Base-by-base conservation (phyloP, 2,113 vertebrate genomes). In the Sturnus vulgaris region DNA sequence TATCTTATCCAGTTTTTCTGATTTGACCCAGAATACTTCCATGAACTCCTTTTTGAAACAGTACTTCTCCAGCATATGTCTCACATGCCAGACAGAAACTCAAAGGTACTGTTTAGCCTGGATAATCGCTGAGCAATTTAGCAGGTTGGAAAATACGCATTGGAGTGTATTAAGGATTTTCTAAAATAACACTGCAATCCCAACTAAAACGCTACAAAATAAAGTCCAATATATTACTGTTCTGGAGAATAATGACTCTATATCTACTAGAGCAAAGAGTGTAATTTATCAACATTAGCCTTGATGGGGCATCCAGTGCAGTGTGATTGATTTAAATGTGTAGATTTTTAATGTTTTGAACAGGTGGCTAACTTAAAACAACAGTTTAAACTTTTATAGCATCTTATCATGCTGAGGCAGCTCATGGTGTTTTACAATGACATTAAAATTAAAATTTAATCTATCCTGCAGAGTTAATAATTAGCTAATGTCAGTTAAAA, bases 391-490 rank as follows among this genome's bases (percentile, higher is more conserved):
- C 83, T 94, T 97, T 95, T 94, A 93, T 95, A 91, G 78, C 83
- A 95, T 93, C 83, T 92, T 97, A 92, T 90, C 92, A 95, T 80
- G 75, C 89, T 96, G 92, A 95, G 91, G 92, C 82, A 97, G 93
- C 88, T 94, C 83, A 79, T 85, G 60, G 82, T 86, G 88, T 96
- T 97, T 96, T 95, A 96, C 72, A 97, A 90, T 94, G 86, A 96
- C 93, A 97, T 97, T 97, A 97, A 98, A 97, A 97, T 97, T 97
- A 97, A 97, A 97, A 95, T 97, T 95, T 96, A 97, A 95, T 97
- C 95, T 97, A 95, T 97, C 93, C 94, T 95, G 68, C 88, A 86
- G 93, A 91, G 93, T 86, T 96, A 97, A 96, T 97, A 97, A 97
- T 96, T 97, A 98, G 91, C 86, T 93, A 96, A 93, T 97, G 93